Evolutionary conservation across 2,888 invertebrate species (phyloP).

Genomic region (Hirtodrosophila duncani): DNA sequence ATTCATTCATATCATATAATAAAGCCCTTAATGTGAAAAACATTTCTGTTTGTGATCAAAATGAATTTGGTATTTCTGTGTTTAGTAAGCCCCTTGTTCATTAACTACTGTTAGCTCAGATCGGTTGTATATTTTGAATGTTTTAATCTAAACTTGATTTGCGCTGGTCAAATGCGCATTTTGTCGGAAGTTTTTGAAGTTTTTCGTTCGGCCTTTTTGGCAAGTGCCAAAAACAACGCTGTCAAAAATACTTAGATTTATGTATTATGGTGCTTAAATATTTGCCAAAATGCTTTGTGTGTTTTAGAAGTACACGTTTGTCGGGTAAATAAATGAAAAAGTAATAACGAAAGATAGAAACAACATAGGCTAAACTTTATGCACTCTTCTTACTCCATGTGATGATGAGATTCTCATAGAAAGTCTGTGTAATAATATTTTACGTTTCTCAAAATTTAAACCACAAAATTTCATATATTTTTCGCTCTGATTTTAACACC

Average conservation of each 20-base stretch:
- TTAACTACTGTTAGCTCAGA: slow-evolving; percentile 6
- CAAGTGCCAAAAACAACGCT: slow-evolving; percentile 32
- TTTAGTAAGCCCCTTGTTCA: slow-evolving; percentile 5
- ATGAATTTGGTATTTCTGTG: no score
- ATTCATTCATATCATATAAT: no score
- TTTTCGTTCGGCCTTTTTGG: slow-evolving; percentile 22
- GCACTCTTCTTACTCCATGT: no score
- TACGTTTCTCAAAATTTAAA: no score
- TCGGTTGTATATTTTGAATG: slow-evolving; percentile 7
- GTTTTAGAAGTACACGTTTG: background rate
- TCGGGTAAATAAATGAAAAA: no score
- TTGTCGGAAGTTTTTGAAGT: slow-evolving; percentile 38
- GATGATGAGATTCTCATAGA: no score
- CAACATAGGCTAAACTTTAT: no score
- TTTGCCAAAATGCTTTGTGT: background rate
- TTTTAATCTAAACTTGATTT: slow-evolving; percentile 47
- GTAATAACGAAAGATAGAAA: no score
- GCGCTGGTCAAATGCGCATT: slow-evolving; percentile 39
- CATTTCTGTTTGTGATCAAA: no score
- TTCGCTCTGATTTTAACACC: slow-evolving; percentile 11
- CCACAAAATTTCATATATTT: background rate
- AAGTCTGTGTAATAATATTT: no score
- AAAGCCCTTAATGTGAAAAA: no score
- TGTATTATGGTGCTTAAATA: slow-evolving; percentile 10
- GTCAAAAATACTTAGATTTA: slow-evolving; percentile 39